Evolutionary conservation across 1,140 invertebrate species (phyloP).

Genomic region (Penaeus indicus): DNA sequence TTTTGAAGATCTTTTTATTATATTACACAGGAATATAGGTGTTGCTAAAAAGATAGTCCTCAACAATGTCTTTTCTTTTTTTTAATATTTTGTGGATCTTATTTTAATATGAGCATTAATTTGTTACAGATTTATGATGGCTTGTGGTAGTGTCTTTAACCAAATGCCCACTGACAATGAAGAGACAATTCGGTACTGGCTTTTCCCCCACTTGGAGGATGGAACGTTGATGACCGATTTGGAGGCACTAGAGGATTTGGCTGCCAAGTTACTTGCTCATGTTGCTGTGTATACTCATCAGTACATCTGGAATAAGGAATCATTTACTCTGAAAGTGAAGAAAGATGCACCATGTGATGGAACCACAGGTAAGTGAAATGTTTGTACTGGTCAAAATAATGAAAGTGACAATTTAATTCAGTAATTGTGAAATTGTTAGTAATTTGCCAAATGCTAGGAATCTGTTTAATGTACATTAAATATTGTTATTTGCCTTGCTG

Average conservation of each 20-base stretch:
- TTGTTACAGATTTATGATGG: constrained; percentile 41
- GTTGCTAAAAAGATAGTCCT: too few species aligned
- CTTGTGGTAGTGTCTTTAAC: constrained; percentile 16
- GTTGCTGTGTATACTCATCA: constrained; percentile 44
- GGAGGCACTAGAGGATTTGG: constrained; percentile 27
- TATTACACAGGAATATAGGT: too few species aligned
- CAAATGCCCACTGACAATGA: constrained; percentile 31
- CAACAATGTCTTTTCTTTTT: too few species aligned
- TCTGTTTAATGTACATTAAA: too few species aligned
- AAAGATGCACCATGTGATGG: not conserved
- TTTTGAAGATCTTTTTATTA: too few species aligned
- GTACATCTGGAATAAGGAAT: constrained; percentile 53
- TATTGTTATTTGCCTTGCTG: too few species aligned
- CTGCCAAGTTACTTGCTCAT: constrained; percentile 32
- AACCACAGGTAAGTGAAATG: not conserved
- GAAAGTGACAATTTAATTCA: too few species aligned
- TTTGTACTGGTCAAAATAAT: not conserved
- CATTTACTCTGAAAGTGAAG: constrained; percentile 31
- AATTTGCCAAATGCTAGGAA: too few species aligned
- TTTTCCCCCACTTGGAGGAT: constrained; percentile 40
- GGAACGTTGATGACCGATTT: constrained; percentile 10
- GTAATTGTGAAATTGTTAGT: too few species aligned
- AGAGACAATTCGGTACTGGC: constrained; percentile 46
- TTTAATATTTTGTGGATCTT: too few species aligned
- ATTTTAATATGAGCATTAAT: too few species aligned